Evolutionary conservation across 2,797 vertebrate species (phyloP).

Genomic region (Danionella dracula): DNA sequence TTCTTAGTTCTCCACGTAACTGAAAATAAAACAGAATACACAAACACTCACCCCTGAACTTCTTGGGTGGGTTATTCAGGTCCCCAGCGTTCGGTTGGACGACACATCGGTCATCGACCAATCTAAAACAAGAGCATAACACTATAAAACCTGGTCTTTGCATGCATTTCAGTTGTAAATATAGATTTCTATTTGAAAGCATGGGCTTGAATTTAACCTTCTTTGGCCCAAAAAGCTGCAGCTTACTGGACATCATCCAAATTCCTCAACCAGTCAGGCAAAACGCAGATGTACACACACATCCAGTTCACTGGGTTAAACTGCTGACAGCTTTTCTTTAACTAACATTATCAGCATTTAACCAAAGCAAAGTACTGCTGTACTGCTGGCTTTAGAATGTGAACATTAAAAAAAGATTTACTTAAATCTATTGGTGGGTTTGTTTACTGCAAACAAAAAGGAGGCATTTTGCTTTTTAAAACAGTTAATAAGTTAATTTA

Average conservation of each 20-base stretch:
- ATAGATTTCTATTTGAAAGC: slow-evolving; percentile 27
- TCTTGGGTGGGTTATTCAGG: slow-evolving; percentile 96
- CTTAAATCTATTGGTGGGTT: too few species aligned
- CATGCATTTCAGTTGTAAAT: not conserved
- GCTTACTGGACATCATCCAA: slow-evolving; percentile 56
- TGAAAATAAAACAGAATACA: slow-evolving; percentile 58
- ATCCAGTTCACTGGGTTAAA: slow-evolving; percentile 5
- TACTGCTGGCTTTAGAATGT: too few species aligned
- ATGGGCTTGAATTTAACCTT: slow-evolving; percentile 59
- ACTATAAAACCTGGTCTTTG: not conserved
- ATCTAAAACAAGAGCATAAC: slow-evolving; percentile 74
- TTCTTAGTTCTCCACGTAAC: slow-evolving; percentile 61
- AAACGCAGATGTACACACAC: not conserved
- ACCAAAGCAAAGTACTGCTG: not conserved
- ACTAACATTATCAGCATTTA: slow-evolving; percentile 4
- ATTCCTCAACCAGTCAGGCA: slow-evolving; percentile 55
- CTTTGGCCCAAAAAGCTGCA: slow-evolving; percentile 61
- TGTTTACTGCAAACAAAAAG: too few species aligned
- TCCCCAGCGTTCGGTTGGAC: slow-evolving; percentile 97
- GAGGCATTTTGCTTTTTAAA: too few species aligned
- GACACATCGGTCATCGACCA: slow-evolving; percentile 96
- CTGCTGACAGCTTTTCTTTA: slow-evolving; percentile 18
- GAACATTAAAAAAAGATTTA: too few species aligned
- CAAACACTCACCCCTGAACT: slow-evolving; percentile 86
- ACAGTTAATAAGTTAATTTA: too few species aligned